Evolutionary conservation across 2,113 vertebrate genomes (phyloP), one percentile per base, ranked within the genome.

Genomic region (Oreotrochilus melanogaster): DNA sequence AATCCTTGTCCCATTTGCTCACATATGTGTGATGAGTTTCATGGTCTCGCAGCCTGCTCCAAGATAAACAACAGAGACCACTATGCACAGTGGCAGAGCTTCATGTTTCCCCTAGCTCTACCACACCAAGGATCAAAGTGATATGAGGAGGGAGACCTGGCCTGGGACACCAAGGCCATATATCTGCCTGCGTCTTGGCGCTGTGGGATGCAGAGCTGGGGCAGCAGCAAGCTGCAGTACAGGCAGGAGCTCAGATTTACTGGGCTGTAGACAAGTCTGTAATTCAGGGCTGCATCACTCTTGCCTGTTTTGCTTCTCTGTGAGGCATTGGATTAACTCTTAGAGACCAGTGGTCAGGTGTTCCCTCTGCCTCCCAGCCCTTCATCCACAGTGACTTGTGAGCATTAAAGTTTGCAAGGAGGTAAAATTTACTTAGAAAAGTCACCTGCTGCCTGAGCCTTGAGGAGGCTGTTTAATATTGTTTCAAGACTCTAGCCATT

Each of bases 401-500:
- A 87, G n/a, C 64, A 71, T 86, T 92, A 65, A 95, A 86, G 91
- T 93, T 93, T 94, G 83, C 78, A 86, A 78, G 37, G 66, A 82
- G 69, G 75, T 91, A 72, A 87, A 85, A 95, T 92, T 90, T 89
- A 88, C 84, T 84, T 92, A 86, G 92, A 93, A 96, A 97, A 97
- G 88, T 96, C 93, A 92, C 93, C 45, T 43, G 58, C 91, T 79
- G 91, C 39, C 9, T 78, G 81, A 80, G 98, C 98, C 98, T 99
- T 96, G 98, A 99, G 97, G 98, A 98, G 98, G 97, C 98, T 98
- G 98, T 99, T 99, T 99, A 99, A 99, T 99, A 99, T 99, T 99
- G 99, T 99, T 99, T 98, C 98, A 98, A 98, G 98, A 97, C 98
- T 98, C 97, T 98, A 98, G 98, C 98, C 98, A 99, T 98, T 98